Evolutionary conservation across 2,113 vertebrate species (phyloP), one percentile per base, ranked within the genome.

Genomic region (Grammatotria lemairii): DNA sequence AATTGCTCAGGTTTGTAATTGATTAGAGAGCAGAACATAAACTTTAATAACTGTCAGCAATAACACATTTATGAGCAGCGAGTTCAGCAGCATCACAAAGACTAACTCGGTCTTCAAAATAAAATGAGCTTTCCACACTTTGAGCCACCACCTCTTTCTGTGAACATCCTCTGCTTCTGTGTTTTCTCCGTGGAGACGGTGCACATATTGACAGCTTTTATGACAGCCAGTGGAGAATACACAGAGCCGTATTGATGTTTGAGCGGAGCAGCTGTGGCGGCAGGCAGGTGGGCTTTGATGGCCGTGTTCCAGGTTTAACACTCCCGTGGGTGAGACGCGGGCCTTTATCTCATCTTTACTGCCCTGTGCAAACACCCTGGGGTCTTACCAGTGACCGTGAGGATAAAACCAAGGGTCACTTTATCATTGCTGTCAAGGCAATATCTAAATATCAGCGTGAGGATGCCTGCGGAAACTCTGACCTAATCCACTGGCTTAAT

Each of bases 341-440:
- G 65, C 28, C 90, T 88, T 94, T 95, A 94, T 94, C 91, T 91
- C 10, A 11, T 88, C 86, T 92, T 94, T 91, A 94, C 88, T 83
- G 90, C 91, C 60, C 68, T 6, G 11, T 87, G 91, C 93, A 95
- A 95, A 95, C 93, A 94, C 81, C 17, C 47, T 19, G 5, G 47
- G 19, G 55, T 17, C 87, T 92, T 90, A 90, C 91, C 84, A 35
- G 54, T 53, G 70, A 9, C 14, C 3, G 45, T 2, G 6, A 33
- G 12, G 53, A 8, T 51, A 45, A 28, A 49, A 28, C 6, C 23
- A 28, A 49, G 42, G 70, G 23, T 75, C 70, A 75, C 16, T 12
- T 49, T 49, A 78, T 12, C 23, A 12, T 31, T 78, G 17, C 42
- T 31, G 70, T 31, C 17, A 49, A 19, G 70, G 45, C 42, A 31